A percentile compares a stretch with the other conserved stretches of the same genome.
These are phyloP conservation scores for Lamellibrachia columna DNA, from an alignment of 2,888 invertebrate genomes.

Conservation along the genomic window DNA sequence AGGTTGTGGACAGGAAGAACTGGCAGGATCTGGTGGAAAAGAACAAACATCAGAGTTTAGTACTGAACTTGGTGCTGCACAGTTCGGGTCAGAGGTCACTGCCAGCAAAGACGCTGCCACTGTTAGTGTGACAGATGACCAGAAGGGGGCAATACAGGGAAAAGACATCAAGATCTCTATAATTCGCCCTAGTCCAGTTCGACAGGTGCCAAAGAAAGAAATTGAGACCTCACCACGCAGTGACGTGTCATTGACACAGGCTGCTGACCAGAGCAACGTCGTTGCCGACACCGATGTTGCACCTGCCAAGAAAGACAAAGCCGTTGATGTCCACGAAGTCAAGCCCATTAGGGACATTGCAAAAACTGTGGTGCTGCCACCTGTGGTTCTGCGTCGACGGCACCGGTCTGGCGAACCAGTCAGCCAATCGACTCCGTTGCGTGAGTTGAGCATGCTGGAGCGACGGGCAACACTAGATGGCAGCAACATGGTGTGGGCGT, in stretches of 20 bases:
- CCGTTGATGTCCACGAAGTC: background rate
- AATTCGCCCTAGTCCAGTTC: constrained; percentile 41
- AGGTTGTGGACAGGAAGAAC: constrained; percentile 3
- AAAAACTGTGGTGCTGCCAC: background rate
- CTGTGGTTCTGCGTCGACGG: background rate
- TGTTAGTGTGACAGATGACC: background rate
- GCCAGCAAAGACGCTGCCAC: background rate
- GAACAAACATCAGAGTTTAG: background rate
- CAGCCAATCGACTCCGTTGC: background rate
- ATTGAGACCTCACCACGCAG: background rate
- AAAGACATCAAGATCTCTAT: constrained; percentile 42
- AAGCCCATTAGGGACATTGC: background rate
- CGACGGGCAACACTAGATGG: constrained; percentile 17
- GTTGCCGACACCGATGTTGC: background rate
- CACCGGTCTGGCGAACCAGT: background rate
- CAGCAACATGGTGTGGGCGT: constrained; percentile 4
- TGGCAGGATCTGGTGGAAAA: background rate
- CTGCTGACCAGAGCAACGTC: background rate
- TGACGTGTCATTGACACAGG: background rate
- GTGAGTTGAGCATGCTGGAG: background rate
- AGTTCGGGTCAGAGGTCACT: background rate
- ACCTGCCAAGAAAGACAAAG: background rate
- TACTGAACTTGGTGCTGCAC: background rate
- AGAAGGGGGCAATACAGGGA: background rate
- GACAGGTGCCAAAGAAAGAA: constrained; percentile 29